Base-by-base conservation (phyloP, 1,140 invertebrate species). In the Drosophila mojavensis region DNA sequence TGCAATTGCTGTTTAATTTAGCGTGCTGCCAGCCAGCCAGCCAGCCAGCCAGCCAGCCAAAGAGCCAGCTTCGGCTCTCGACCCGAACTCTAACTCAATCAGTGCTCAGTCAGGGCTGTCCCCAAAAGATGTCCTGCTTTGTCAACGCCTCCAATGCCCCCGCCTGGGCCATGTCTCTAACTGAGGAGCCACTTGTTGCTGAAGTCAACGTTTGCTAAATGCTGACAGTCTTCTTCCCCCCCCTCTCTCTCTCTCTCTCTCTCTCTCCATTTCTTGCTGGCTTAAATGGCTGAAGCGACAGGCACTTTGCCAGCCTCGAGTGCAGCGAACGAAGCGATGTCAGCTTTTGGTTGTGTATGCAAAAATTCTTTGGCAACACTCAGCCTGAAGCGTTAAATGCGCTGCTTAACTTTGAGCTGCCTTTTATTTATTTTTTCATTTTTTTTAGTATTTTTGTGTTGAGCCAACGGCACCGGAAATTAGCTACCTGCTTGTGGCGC, bases 1-100 rank as follows among this genome's bases (percentile, higher is more conserved):
- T 73, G 78, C 85, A 90, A 89, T 89, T 89, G 84, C 84, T 89
- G 84, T 89, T 89, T 78, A 89, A 89, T 89, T 89, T 89, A 70
- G 78, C 84, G 81, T 84, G 75, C 74, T 66, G 69, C 65, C 72
- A 72, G 62, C 36, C 43, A 47, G 43, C 43, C 17, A 17, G 17
- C 1, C 43, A 45, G 43, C 43, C n/a, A n/a, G 69, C 65, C 72
- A 72, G 62, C 36, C 43, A 47, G 43, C 43, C 17, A 17, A 17
- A 17, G 17, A 17, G 17, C 1, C 43, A 45, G 43, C 43, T 17
- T 43, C 60, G 48, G 58, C 48, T 61, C 45, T 48, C 61, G 54
- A 60, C 62, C 76, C 53, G 28, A 47, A 55, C 54, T 41, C 58
- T 86, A 86, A 86, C 82, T 86, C 82, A 86, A 86, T 86, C 78